These are phyloP conservation scores for Ptychoptera contaminata DNA, from an alignment of 2,888 invertebrate species.

Conservation along the genomic window DNA sequence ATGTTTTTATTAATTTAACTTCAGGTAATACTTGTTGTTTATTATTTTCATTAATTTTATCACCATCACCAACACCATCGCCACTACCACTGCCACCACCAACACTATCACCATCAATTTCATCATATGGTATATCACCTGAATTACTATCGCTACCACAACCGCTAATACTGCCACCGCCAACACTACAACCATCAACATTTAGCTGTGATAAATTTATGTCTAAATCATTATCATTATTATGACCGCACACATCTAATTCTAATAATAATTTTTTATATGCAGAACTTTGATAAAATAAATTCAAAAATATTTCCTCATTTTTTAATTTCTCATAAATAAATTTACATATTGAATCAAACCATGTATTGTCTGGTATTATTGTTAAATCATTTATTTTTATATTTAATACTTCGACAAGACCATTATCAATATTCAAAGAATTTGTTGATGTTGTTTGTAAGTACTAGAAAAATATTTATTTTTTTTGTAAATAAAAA, in stretches of 20 bases:
- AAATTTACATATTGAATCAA: slow-evolving; percentile 15
- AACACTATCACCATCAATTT: slow-evolving; percentile 8
- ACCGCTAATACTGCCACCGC: slow-evolving; percentile 10
- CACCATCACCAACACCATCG: neutral
- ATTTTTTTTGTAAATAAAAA: neutral
- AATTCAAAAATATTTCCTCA: slow-evolving; percentile 14
- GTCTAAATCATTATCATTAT: slow-evolving; percentile 7
- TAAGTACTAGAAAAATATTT: slow-evolving; percentile 10
- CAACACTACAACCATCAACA: slow-evolving; percentile 5
- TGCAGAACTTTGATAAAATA: slow-evolving; percentile 14
- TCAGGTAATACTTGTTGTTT: neutral
- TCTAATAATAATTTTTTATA: slow-evolving; percentile 14
- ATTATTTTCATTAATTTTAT: neutral
- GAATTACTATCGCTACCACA: slow-evolving; percentile 13
- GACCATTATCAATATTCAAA: slow-evolving; percentile 13
- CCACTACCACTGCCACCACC: neutral
- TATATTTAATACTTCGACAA: slow-evolving; percentile 13
- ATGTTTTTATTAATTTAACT: neutral
- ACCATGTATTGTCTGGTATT: slow-evolving; percentile 12
- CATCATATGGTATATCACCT: slow-evolving; percentile 13
- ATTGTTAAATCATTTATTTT: slow-evolving; percentile 12
- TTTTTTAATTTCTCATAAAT: slow-evolving; percentile 16
- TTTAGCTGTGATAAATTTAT: slow-evolving; percentile 6
- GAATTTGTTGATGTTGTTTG: slow-evolving; percentile 11
- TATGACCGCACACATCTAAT: slow-evolving; percentile 12